A percentile compares a stretch with the other conserved stretches of the same genome.
Conservation (phyloP, 2,797 vertebrate genomes). For the Lagodon rhomboides region DNA sequence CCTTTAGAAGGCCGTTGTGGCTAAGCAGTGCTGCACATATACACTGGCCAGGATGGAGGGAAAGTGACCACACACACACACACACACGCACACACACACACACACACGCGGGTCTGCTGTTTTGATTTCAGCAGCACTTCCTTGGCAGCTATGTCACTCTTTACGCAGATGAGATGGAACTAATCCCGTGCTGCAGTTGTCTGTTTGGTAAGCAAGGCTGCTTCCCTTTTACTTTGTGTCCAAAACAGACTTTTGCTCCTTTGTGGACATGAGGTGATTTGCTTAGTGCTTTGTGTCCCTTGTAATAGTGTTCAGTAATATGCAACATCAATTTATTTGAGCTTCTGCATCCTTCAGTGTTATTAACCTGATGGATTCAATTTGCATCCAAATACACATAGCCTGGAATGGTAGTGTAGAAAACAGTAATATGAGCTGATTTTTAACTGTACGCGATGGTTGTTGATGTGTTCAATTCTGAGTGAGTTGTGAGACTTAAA, state of each 20-base stretch:
- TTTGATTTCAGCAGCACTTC: constrained; percentile 72
- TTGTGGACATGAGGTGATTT: not conserved
- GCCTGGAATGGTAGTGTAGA: not conserved
- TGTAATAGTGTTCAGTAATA: constrained; percentile 20
- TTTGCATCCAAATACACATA: constrained; percentile 31
- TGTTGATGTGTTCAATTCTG: constrained; percentile 14
- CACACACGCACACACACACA: constrained; percentile 24
- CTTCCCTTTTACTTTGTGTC: not conserved
- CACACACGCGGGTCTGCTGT: constrained; percentile 46
- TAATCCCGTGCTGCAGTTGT: constrained; percentile 44
- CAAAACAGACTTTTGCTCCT: constrained; percentile 8
- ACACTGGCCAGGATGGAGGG: constrained; percentile 52
- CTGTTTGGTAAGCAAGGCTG: constrained; percentile 30
- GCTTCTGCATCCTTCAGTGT: constrained; percentile 4
- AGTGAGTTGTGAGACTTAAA: constrained; percentile 31
- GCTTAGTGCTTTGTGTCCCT: constrained; percentile 5
- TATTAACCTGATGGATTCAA: constrained; percentile 23
- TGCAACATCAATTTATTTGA: constrained; percentile 16
- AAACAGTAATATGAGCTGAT: constrained; percentile 21
- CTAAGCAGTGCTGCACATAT: constrained; percentile 49
- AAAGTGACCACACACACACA: constrained; percentile 74
- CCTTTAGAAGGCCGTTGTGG: constrained; percentile 59
- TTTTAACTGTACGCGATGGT: constrained; percentile 9
- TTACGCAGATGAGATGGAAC: constrained; percentile 59
- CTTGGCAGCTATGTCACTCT: constrained; percentile 54